Conservation (phyloP, 1,140 invertebrate species). For the Cydia fagiglandana region DNA sequence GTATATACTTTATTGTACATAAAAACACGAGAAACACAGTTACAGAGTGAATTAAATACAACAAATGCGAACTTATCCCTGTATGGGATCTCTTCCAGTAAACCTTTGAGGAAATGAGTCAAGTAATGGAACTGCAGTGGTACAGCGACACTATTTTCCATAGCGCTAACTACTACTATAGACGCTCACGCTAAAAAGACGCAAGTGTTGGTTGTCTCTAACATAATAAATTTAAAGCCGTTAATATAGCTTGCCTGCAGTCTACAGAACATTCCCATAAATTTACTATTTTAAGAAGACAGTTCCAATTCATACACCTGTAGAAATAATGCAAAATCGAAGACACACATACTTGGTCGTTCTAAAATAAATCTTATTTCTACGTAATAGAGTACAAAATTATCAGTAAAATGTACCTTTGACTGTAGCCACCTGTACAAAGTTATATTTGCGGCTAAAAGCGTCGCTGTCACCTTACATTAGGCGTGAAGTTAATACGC, state of each 20-base stretch:
- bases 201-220: too few relatives aligned
- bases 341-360: not conserved
- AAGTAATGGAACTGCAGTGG: too few relatives aligned
- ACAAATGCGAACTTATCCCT: too few relatives aligned
- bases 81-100: too few relatives aligned
- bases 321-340: not conserved
- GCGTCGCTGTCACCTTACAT: not conserved
- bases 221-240: not conserved
- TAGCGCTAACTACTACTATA: too few relatives aligned
- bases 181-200: too few relatives aligned
- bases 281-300: constrained; percentile 4
- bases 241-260: not conserved
- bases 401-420: not conserved
- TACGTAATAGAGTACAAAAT: not conserved
- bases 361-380: not conserved
- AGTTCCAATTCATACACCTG: constrained; percentile 13
- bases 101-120: too few relatives aligned
- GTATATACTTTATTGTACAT: too few relatives aligned
- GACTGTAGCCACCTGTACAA: constrained; percentile 8
- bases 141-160: too few relatives aligned
- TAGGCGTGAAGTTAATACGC: constrained; percentile 15
- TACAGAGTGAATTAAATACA: too few relatives aligned
- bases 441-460: not conserved
- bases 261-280: not conserved
- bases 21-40: too few relatives aligned